phyloP scores from a whole-genome alignment of 2,113 vertebrate genomes.

The Oxyura jamaicensis region DNA sequence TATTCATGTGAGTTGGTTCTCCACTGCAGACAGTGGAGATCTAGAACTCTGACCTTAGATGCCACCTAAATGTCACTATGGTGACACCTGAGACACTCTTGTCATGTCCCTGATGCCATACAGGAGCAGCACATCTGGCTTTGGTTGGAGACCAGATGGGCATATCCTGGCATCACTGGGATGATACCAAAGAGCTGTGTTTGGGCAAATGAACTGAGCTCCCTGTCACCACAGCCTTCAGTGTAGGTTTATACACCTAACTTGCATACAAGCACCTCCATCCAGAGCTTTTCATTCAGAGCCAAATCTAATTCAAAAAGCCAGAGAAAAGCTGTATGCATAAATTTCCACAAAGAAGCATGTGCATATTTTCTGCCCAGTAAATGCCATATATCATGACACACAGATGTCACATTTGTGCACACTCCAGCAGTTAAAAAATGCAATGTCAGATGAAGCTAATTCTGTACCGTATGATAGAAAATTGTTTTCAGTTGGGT shows the following conservation, averaged over 20 bases:
- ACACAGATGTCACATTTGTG: neutral
- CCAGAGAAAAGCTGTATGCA: neutral
- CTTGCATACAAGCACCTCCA: neutral
- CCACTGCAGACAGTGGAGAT: neutral
- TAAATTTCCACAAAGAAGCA: neutral
- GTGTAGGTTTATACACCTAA: neutral
- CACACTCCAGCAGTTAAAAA: neutral
- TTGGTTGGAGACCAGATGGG: neutral
- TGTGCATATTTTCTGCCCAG: neutral
- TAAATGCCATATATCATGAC: neutral
- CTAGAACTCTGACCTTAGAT: fast-evolving
- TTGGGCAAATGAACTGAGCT: neutral
- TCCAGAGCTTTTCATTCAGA: neutral
- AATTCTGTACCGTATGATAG: neutral
- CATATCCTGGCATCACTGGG: neutral
- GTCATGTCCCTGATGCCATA: fast-evolving
- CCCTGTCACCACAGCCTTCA: neutral
- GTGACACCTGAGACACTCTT: neutral
- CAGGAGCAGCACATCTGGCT: neutral
- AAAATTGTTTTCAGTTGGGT: neutral
- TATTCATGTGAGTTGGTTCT: neutral
- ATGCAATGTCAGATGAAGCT: neutral
- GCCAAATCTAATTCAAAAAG: neutral
- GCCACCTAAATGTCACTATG: neutral
- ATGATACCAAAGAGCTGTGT: neutral